Base-by-base conservation (phyloP, 2,888 invertebrate genomes). In the Drosophila diplacantha region DNA sequence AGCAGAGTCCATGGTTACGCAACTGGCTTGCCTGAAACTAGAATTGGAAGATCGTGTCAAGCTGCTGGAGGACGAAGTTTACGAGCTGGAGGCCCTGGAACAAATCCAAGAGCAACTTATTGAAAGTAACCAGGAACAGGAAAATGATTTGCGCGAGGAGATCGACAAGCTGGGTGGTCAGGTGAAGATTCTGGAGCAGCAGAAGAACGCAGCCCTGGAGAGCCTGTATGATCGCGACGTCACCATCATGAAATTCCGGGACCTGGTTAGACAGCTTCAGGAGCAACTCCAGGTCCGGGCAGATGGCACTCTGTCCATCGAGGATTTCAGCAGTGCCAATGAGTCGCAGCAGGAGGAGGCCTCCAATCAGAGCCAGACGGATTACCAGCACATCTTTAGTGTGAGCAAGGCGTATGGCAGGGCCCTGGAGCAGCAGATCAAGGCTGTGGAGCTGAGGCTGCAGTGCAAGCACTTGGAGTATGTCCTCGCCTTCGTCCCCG, bases 31-130 rank as follows among this genome's bases (percentile, higher is more conserved):
- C 78, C 94, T 95, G 85, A 99, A 98, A 88, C 91, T 99, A 88
- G 93, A 93, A 20, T 89, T 99, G 60, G 99, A 99, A 88, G 99
- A 99, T 81, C 93, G 93, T 89, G 94, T 93, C 1, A 92, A 92
- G 50, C 93, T 95, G 74, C 88, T 98, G 52, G 94, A 96, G 81
- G 98, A 99, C 85, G 96, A 96, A 76, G 95, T 98, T 0, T 91
- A 93, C 5, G 98, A 99, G 86, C 89, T 98, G 76, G 97, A 95
- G 88, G 96, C 95, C 0, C 88, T 96, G 3, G 95, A 95, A 86
- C 97, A 98, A 79, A 96, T 99, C 88, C 98, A 98, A 86, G 99
- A 99, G 85, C 98, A 99, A 88, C 90, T 99, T 51, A 96, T 97
- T 72, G 97, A 98, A 88, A 95, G 95, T 71, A 96, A 97, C 76